Conservation (phyloP, 1,140 invertebrate genomes). For the Calephelis nemesis region DNA sequence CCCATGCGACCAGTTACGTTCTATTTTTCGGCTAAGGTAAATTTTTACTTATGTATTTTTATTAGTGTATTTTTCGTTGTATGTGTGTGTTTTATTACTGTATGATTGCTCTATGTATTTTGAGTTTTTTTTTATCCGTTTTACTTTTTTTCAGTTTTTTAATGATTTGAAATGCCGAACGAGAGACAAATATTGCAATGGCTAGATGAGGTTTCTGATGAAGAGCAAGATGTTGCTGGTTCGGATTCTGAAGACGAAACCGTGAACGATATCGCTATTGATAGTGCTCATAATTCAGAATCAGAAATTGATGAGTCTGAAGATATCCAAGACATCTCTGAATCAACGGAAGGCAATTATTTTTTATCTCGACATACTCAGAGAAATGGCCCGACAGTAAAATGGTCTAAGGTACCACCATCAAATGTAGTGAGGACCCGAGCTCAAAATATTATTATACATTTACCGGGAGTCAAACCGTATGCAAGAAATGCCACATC, state of each 20-base stretch:
- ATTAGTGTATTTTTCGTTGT: conserved; percentile 21
- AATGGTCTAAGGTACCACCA: conserved; percentile 31
- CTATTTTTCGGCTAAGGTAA: too few species aligned
- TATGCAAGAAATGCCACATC: conserved; percentile 34
- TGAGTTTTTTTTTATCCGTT: conserved; percentile 24
- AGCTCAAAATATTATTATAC: conserved; percentile 37
- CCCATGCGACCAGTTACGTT: too few species aligned
- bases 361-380: conserved; percentile 32
- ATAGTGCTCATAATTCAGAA: conserved; percentile 32
- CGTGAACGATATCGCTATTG: conserved; percentile 23
- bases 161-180: conserved; percentile 24
- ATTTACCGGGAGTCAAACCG: conserved; percentile 41
- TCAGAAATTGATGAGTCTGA: conserved; percentile 30
- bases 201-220: conserved; percentile 28
- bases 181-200: conserved; percentile 30
- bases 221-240: conserved; percentile 30
- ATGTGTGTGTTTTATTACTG: conserved; percentile 23
- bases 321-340: conserved; percentile 29
- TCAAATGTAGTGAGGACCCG: conserved; percentile 34
- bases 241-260: conserved; percentile 29
- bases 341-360: conserved; percentile 28
- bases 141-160: conserved; percentile 9
- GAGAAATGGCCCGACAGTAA: conserved; percentile 34
- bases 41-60: conserved; percentile 19
- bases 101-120: conserved; percentile 24